phyloP scores from a whole-genome alignment of 2,888 invertebrate species.

The Eupithecia inturbata region DNA sequence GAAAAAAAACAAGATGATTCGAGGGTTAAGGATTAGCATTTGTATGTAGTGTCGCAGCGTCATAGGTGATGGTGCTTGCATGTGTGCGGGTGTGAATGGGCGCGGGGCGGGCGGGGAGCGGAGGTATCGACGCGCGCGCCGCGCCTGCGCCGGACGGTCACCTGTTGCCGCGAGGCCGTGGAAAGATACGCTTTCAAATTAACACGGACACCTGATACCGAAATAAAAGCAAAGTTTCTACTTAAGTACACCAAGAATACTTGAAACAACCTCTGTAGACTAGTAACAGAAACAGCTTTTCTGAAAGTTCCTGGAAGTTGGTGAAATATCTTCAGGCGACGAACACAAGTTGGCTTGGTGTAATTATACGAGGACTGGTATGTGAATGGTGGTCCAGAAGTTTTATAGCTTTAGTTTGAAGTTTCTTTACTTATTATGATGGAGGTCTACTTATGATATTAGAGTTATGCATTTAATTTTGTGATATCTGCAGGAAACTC shows the following conservation, averaged over 20 bases:
- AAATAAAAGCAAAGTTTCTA: conserved; percentile 72
- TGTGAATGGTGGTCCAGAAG: conserved; percentile 12
- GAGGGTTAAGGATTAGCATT: conserved; percentile 15
- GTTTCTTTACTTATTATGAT: conserved; percentile 2
- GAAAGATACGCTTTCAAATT: conserved; percentile 82
- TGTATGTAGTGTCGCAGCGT: conserved; percentile 39
- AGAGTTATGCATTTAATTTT: neutral
- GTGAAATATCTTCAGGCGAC: conserved; percentile 35
- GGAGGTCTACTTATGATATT: neutral
- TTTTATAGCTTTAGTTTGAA: conserved; percentile 13
- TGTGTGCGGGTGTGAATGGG: conserved; percentile 77
- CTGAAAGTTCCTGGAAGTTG: conserved; percentile 34
- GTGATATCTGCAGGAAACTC: neutral
- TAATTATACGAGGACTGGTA: conserved; percentile 8
- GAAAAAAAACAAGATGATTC: neutral
- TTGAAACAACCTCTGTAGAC: conserved; percentile 32
- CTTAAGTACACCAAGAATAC: conserved; percentile 45
- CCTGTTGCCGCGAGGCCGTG: conserved; percentile 82
- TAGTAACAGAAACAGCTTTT: conserved; percentile 34
- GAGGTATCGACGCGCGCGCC: conserved; percentile 79
- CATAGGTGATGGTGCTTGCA: conserved; percentile 43
- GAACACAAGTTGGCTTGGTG: conserved; percentile 12
- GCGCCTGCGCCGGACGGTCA: conserved; percentile 76
- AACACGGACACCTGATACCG: conserved; percentile 78
- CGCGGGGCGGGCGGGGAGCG: conserved; percentile 56